These are phyloP conservation scores for Aplodontia rufa DNA, from an alignment of 2,113 vertebrate genomes.

Conservation along the genomic window DNA sequence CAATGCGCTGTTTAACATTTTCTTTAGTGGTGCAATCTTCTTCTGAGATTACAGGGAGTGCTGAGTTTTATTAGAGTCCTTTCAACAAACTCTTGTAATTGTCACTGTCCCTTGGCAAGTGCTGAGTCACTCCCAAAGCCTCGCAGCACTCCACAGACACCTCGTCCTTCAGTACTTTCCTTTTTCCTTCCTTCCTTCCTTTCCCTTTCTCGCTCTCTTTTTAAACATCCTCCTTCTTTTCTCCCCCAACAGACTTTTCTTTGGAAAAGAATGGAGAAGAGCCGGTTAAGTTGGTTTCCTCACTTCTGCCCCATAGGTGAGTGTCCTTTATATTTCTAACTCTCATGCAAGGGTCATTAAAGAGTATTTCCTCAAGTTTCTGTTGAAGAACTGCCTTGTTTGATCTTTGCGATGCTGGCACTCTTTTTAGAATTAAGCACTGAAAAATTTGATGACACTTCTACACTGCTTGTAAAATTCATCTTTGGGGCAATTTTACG, in stretches of 20 bases:
- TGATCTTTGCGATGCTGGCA: slow-evolving; percentile 73
- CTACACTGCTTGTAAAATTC: slow-evolving; percentile 50
- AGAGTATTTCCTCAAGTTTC: slow-evolving; percentile 60
- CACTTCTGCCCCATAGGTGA: slow-evolving; percentile 74
- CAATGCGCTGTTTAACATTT: not conserved
- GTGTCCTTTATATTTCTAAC: slow-evolving; percentile 74
- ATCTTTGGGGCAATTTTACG: slow-evolving; percentile 53
- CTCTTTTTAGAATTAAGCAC: slow-evolving; percentile 37
- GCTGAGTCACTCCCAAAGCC: slow-evolving; percentile 20
- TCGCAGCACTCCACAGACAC: not conserved
- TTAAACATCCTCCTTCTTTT: not conserved
- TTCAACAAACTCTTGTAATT: slow-evolving; percentile 49
- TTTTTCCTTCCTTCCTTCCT: not conserved
- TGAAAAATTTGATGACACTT: slow-evolving; percentile 50
- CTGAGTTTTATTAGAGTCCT: slow-evolving; percentile 54
- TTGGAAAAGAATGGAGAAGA: slow-evolving; percentile 52
- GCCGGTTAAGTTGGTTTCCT: slow-evolving; percentile 27
- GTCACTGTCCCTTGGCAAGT: not conserved
- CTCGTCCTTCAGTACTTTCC: not conserved
- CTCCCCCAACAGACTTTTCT: slow-evolving; percentile 22
- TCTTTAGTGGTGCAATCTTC: not conserved
- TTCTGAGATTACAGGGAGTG: slow-evolving; percentile 25
- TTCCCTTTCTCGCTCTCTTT: not conserved
- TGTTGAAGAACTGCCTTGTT: slow-evolving; percentile 71
- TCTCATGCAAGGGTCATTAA: slow-evolving; percentile 1